A percentile compares a stretch with the other conserved stretches of the same genome.
phyloP scores from a whole-genome alignment of 2,113 vertebrate genomes.

The Egretta garzetta region DNA sequence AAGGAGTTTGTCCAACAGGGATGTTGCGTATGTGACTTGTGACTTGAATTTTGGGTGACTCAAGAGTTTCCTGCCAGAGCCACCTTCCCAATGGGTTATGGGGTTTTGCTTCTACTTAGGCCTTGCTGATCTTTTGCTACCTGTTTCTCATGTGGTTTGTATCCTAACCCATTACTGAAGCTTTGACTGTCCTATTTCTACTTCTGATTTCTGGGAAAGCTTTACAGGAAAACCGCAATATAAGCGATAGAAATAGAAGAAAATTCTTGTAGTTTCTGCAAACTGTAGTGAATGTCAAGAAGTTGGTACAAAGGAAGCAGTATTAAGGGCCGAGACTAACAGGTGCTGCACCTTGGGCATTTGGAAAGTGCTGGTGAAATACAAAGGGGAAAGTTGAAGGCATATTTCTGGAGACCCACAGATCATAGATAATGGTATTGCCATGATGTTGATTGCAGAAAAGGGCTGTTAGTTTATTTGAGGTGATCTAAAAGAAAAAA shows the following conservation, averaged over 20 bases:
- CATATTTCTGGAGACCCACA: not conserved
- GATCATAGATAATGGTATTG: not conserved
- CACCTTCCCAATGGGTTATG: not conserved
- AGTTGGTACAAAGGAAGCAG: not conserved
- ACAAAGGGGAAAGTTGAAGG: not conserved
- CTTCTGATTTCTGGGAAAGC: not conserved
- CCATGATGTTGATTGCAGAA: not conserved
- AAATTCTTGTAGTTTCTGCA: not conserved
- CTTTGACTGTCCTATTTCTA: not conserved
- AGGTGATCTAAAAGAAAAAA: not conserved
- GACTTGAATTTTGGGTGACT: not conserved
- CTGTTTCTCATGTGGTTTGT: not conserved
- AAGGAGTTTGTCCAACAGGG: not conserved
- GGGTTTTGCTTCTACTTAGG: not conserved
- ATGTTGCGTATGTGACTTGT: fast-evolving
- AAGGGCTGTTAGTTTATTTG: not conserved
- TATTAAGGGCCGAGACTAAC: not conserved
- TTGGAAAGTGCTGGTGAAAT: not conserved
- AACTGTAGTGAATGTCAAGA: not conserved
- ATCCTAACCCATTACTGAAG: not conserved
- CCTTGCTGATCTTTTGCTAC: not conserved
- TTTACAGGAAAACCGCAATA: not conserved
- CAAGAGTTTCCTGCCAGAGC: not conserved
- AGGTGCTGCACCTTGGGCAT: not conserved
- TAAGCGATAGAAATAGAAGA: not conserved